Base-by-base conservation (phyloP, 2,888 invertebrate genomes). In the Ligdia adustata region DNA sequence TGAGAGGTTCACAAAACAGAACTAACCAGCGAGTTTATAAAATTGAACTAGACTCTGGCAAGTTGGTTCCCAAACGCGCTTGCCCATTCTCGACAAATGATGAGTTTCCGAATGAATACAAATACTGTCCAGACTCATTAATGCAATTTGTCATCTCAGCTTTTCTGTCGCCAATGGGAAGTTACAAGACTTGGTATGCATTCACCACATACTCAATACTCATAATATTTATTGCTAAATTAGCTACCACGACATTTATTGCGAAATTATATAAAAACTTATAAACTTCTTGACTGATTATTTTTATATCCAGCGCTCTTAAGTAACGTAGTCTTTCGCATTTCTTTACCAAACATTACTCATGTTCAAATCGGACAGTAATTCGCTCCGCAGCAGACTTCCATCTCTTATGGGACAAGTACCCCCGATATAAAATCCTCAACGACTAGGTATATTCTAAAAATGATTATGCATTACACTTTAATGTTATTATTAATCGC, bases 31-130 rank as follows among this genome's bases (percentile, higher is more conserved):
- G 52, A n/a, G 16, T 55, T 2, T 78, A 69, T 46, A 72, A 71
- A 4, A 61, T 87, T n/a, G 68, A 79, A 28, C 60, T 83, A 1
- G 44, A 43, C 7, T 75, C 57, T 1, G 87, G 86, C 1, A 64
- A 64, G 1, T 33, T 84, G 20, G 60, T 63, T 1, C 62, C 66
- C 1, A 78, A 73, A 35, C 62, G 72, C 2, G 56, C 60, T 6
- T 88, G 87, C 42, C 86, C 85, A 0, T 86, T 70, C 45, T 59
- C 75, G 0, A 37, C 39, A 3, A 40, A 18, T 6, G 6, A 27
- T n/a, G 5, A 9, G 2, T 2, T 24, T 3, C 52, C 55, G 1
- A 55, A 45, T 1, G 37, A 50, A 1, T 50, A 45, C 9, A 53
- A 34, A 28, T 82, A 81, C 50, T 62, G 62, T 31, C 71, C 82